A percentile compares a stretch with the other conserved stretches of the same genome.
These are phyloP conservation scores for Hemiscyllium ocellatum DNA, from an alignment of 2,113 vertebrate genomes.

Conservation along the genomic window DNA sequence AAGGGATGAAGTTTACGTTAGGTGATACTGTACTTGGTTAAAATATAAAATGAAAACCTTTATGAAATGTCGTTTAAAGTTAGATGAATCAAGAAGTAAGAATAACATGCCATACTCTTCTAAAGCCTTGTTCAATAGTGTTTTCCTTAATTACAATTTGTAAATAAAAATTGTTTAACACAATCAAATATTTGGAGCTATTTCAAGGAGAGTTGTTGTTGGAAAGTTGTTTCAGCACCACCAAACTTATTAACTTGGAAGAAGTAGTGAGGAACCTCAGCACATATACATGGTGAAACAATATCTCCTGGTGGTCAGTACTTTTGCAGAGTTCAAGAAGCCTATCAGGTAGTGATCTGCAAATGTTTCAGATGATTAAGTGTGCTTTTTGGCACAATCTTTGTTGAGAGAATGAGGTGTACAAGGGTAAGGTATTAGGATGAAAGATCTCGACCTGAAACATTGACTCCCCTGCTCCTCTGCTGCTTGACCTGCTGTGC, in stretches of 20 bases:
- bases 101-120: not conserved
- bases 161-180: not conserved
- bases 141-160: not conserved
- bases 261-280: not conserved
- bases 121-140: not conserved
- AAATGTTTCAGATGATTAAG: not conserved
- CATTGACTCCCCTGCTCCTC: too few relatives aligned
- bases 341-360: not conserved
- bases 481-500: too few relatives aligned
- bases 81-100: not conserved
- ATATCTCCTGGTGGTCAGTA: not conserved
- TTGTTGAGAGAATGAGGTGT: not conserved
- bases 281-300: not conserved
- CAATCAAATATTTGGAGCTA: not conserved
- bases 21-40: not conserved
- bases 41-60: not conserved
- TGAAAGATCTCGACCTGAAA: too few relatives aligned
- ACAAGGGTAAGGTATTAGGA: not conserved
- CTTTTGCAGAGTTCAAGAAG: not conserved
- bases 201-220: not conserved
- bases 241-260: not conserved
- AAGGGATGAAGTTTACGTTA: not conserved
- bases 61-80: not conserved
- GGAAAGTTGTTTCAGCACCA: not conserved
- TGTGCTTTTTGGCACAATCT: not conserved